Conservation (phyloP, 2,113 vertebrate species). For the Corynorhinus townsendii region DNA sequence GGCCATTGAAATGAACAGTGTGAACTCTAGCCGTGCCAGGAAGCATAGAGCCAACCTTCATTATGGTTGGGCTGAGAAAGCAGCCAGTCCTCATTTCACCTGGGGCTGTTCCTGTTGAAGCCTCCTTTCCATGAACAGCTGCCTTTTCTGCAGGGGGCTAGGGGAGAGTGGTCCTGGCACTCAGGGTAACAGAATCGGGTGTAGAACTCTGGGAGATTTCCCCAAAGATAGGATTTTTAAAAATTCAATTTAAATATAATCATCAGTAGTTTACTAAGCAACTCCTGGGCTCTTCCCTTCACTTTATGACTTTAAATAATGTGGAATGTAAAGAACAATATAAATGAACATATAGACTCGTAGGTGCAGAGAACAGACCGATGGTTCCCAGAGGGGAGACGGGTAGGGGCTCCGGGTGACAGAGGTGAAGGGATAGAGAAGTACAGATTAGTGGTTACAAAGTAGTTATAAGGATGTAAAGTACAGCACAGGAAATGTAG, state of each 20-base stretch:
- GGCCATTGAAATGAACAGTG: constrained; percentile 31
- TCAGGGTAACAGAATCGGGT: not conserved
- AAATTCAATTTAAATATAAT: not conserved
- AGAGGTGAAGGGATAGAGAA: not conserved
- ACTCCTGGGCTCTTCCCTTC: not conserved
- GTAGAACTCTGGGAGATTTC: not conserved
- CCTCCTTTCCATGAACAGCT: not conserved
- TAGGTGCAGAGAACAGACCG: not conserved
- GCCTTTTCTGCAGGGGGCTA: not conserved
- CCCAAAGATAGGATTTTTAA: not conserved
- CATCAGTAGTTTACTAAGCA: not conserved
- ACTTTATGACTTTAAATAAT: not conserved
- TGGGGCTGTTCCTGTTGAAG: constrained; percentile 29
- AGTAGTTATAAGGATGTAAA: not conserved
- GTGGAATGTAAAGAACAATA: not conserved
- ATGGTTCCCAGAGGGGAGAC: not conserved
- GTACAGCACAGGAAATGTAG: not conserved
- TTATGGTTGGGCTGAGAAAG: not conserved
- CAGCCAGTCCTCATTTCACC: constrained; percentile 64
- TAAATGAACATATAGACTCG: not conserved
- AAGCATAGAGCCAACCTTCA: constrained; percentile 28
- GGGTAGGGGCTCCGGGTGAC: not conserved
- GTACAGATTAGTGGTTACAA: too few relatives aligned
- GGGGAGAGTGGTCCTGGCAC: not conserved
- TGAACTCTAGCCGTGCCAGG: constrained; percentile 45